phyloP scores from a whole-genome alignment of 2,888 invertebrate species.

The Brassicogethes aeneus region DNA sequence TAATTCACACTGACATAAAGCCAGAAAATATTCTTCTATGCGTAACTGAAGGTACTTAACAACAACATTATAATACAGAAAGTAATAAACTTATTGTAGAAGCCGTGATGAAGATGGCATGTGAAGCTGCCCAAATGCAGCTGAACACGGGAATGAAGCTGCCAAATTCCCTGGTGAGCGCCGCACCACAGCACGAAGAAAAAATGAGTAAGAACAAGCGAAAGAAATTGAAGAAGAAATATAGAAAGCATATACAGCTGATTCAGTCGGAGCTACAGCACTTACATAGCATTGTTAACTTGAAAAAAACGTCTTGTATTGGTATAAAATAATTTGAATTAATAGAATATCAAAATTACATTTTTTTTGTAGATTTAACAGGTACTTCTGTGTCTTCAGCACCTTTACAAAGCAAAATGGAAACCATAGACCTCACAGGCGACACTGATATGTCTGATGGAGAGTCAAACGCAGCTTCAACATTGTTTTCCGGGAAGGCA shows the following conservation, averaged over 20 bases:
- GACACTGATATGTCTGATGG: constrained; percentile 29
- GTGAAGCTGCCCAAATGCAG: constrained; percentile 91
- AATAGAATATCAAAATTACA: too few relatives aligned
- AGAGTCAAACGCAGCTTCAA: too few relatives aligned
- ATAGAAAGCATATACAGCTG: constrained; percentile 83
- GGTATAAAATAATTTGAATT: too few relatives aligned
- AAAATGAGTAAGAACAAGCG: constrained; percentile 96
- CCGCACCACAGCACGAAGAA: constrained; percentile 76
- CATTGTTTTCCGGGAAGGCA: too few relatives aligned
- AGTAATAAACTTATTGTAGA: constrained; percentile 28
- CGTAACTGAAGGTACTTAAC: constrained; percentile 59
- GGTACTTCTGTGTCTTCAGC: too few relatives aligned
- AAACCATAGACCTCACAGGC: constrained; percentile 39
- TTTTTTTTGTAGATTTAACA: constrained; percentile 80
- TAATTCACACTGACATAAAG: constrained; percentile 88
- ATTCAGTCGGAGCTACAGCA: constrained; percentile 92
- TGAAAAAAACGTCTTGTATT: too few relatives aligned
- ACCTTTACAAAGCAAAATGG: constrained; percentile 49
- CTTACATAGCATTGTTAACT: constrained; percentile 68
- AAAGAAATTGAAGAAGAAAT: constrained; percentile 94
- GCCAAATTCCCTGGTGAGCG: constrained; percentile 84
- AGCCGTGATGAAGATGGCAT: constrained; percentile 83
- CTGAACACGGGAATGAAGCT: constrained; percentile 75
- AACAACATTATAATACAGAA: not conserved
- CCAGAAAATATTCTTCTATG: constrained; percentile 93